phyloP scores from a whole-genome alignment of 2,797 vertebrate species.

The Spheniscus humboldti region DNA sequence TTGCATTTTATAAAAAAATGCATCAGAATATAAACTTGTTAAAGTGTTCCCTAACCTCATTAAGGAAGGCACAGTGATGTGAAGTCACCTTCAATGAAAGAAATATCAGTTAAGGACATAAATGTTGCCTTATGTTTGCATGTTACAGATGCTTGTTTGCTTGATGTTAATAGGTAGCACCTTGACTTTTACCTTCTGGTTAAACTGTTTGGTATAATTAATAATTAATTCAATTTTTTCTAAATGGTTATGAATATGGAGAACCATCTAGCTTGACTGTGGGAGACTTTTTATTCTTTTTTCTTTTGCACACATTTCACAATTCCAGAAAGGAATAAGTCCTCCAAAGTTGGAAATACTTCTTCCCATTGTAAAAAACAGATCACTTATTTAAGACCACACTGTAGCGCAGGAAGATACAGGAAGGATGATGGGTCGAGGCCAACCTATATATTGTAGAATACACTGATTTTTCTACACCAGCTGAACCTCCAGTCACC shows the following conservation, averaged over 20 bases:
- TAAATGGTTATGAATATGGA: neutral
- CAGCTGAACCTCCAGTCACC: neutral
- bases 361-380: neutral
- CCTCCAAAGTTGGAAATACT: neutral
- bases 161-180: neutral
- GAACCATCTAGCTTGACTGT: neutral
- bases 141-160: neutral
- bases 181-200: neutral
- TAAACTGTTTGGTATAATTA: neutral
- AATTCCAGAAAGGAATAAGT: neutral
- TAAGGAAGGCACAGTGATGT: neutral
- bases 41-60: neutral
- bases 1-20: conserved; percentile 10
- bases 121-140: neutral
- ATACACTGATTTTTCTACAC: neutral
- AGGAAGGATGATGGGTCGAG: neutral
- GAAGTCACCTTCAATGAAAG: conserved; percentile 5
- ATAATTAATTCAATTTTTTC: neutral
- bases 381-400: neutral
- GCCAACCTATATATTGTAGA: neutral
- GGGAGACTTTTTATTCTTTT: neutral
- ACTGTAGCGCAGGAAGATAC: neutral
- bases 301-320: neutral
- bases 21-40: conserved; percentile 5
- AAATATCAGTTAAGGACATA: neutral